phyloP scores from a whole-genome alignment of 2,113 vertebrate species.

The Ranitomeya variabilis region DNA sequence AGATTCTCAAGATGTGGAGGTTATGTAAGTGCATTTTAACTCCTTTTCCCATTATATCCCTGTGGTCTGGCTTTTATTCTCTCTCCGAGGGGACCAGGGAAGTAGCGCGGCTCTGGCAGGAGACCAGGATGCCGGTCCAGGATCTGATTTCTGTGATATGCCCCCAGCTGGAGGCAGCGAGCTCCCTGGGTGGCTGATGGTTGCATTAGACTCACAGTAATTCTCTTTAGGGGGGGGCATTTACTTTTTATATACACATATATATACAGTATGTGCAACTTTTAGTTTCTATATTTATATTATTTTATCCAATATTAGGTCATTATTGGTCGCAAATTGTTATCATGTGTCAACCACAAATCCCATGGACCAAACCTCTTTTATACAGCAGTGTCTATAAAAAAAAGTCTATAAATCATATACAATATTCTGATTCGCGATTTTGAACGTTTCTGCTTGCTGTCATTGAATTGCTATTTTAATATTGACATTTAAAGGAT shows the following conservation, averaged over 20 bases:
- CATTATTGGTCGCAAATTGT: not conserved
- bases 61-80: constrained; percentile 55
- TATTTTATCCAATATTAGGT: not conserved
- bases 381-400: too few relatives aligned
- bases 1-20: constrained; percentile 55
- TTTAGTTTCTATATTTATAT: not conserved
- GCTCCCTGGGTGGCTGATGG: constrained; percentile 43
- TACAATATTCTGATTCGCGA: not conserved
- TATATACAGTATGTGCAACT: not conserved
- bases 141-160: constrained; percentile 54
- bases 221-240: not conserved
- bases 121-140: constrained; percentile 26
- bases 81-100: constrained; percentile 36
- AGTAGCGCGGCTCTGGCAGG: constrained; percentile 45
- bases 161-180: constrained; percentile 45
- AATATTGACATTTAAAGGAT: not conserved
- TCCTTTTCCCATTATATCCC: constrained; percentile 56
- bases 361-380: not conserved
- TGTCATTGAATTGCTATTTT: not conserved
- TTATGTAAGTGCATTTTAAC: constrained; percentile 56
- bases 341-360: not conserved
- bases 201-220: not conserved
- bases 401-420: too few relatives aligned
- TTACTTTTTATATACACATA: not conserved
- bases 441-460: not conserved